Evolutionary conservation across 2,888 invertebrate species (phyloP).

Genomic region (Acleris emargana): DNA sequence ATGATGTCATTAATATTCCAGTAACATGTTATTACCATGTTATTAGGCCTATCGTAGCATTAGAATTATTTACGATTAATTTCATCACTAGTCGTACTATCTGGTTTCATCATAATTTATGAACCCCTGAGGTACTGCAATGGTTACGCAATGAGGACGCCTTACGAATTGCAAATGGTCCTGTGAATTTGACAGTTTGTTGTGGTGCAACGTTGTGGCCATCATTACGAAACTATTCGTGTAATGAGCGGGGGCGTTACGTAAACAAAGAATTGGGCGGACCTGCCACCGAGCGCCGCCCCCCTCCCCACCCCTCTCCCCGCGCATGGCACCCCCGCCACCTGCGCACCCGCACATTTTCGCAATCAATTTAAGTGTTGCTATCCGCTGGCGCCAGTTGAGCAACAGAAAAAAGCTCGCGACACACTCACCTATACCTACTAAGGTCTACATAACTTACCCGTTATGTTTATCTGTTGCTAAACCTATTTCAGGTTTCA

Average conservation of each 20-base stretch:
- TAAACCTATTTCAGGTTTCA: constrained; percentile 1
- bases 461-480: not conserved
- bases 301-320: constrained; percentile 52
- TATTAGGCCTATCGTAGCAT: constrained; percentile 31
- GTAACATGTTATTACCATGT: constrained; percentile 30
- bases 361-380: constrained; percentile 54
- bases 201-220: constrained; percentile 13
- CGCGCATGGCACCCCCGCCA: constrained; percentile 52
- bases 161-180: constrained; percentile 9
- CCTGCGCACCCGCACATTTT: constrained; percentile 72
- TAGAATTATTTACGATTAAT: constrained; percentile 34
- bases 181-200: constrained; percentile 24
- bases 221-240: constrained; percentile 57
- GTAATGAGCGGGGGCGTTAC: constrained; percentile 79
- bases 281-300: constrained; percentile 72
- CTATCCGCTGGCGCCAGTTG: constrained; percentile 29
- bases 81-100: constrained; percentile 26
- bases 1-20: constrained; percentile 34
- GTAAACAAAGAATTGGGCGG: constrained; percentile 82
- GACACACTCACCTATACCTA: constrained; percentile 4
- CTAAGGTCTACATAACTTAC: constrained; percentile 9
- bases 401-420: constrained; percentile 29
- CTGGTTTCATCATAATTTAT: constrained; percentile 32
- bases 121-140: constrained; percentile 4
- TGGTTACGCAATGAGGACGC: constrained; percentile 13